Conservation (phyloP, 2,113 vertebrate genomes). For the Oncorhynchus masou region DNA sequence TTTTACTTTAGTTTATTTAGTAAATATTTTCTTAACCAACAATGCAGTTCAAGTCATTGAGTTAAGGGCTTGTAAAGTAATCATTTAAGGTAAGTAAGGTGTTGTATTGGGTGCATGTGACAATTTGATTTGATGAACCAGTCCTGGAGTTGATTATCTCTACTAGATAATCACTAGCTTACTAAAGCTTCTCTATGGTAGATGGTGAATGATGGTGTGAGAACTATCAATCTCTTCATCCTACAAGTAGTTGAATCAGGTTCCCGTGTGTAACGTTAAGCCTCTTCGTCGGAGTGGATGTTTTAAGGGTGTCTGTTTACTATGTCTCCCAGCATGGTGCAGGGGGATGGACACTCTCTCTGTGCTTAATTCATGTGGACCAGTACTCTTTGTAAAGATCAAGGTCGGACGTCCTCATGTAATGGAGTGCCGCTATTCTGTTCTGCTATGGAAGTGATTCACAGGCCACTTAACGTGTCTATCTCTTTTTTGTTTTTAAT, state of each 20-base stretch:
- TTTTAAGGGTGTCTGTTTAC: neutral
- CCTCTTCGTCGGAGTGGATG: neutral
- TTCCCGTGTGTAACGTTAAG: neutral
- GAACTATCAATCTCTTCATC: neutral
- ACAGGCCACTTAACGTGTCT: neutral
- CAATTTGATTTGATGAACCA: too few relatives aligned
- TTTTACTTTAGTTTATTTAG: too few relatives aligned
- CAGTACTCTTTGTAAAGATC: conserved; percentile 18
- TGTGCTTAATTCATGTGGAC: conserved; percentile 34
- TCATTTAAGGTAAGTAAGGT: too few relatives aligned
- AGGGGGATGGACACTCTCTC: conserved; percentile 19
- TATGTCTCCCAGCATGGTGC: conserved; percentile 21
- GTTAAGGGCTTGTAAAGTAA: too few relatives aligned
- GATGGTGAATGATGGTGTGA: neutral
- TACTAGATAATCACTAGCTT: too few relatives aligned
- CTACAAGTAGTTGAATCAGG: neutral
- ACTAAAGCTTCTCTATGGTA: too few relatives aligned
- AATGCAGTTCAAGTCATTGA: too few relatives aligned
- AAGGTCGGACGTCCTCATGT: conserved; percentile 38
- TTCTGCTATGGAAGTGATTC: neutral
- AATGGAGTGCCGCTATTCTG: neutral
- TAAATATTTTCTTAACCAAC: too few relatives aligned
- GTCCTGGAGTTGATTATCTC: too few relatives aligned
- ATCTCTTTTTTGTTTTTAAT: too few relatives aligned
- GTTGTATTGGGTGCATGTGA: too few relatives aligned